Base-by-base conservation (phyloP, 2,113 vertebrate species). In the Regulus satrapa region DNA sequence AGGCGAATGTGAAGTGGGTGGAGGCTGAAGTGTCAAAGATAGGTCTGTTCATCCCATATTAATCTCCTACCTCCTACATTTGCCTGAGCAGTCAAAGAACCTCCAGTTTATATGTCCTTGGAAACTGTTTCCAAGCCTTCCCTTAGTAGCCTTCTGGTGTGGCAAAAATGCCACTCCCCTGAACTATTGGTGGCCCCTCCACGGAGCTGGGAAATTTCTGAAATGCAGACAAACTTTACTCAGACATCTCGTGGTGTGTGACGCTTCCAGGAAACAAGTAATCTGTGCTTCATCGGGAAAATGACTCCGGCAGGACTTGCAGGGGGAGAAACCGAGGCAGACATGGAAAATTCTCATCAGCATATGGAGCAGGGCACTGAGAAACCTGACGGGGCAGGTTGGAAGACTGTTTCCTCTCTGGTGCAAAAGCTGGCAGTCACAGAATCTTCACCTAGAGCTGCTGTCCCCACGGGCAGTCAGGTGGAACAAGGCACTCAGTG, bases 391-490 rank as follows among this genome's bases (percentile, higher is more conserved):
- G 29, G 28, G 41, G 52, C 5, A 31, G 28, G n/a, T 24, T 7
- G 1, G 25, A 68, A 71, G 38, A 29, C 29, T 82, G 15, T 25
- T 90, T 12, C 66, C 63, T 34, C 43, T 49, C 48, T 54, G 48
- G 24, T 75, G 71, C 61, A 79, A 51, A 86, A 94, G 8, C 67
- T 55, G 46, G 18, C 78, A 48, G 34, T 85, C 52, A 61, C 40
- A 83, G 67, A 38, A 75, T 48, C 24, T 52, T 62, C 46, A 66
- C 36, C 31, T 36, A 55, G 77, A 77, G 45, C 31, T 86, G 61
- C 54, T 43, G 18, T n/a, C 49, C 49, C n/a, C n/a, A 32, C 0
- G 0, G 40, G 29, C 1, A 2, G 59, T 52, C 14, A 2, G 4
- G 49, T 28, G 61, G 58, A 45, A 18, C 9, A 69, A 68, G n/a